phyloP scores from a whole-genome alignment of 2,113 vertebrate species.

The Taurulus bubalis region DNA sequence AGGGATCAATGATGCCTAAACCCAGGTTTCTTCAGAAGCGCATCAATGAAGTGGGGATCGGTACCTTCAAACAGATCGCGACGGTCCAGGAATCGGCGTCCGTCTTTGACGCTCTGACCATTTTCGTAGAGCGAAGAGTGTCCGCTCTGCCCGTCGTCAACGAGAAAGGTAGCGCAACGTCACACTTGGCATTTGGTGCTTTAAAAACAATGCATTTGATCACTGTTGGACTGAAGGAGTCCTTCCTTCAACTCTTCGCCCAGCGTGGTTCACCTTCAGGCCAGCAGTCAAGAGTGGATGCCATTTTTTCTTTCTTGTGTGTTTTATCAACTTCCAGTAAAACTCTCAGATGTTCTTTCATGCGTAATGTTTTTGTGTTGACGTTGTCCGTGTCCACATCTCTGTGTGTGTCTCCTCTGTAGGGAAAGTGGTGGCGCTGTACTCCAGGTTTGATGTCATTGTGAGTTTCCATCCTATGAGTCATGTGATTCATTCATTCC shows the following conservation, averaged over 20 bases:
- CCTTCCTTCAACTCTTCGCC: neutral
- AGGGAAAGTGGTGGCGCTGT: constrained; percentile 95
- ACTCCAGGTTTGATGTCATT: constrained; percentile 96
- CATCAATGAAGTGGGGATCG: constrained; percentile 89
- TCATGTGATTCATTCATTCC: neutral
- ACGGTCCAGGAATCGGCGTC: constrained; percentile 88
- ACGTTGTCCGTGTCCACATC: neutral
- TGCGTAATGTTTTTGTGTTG: neutral
- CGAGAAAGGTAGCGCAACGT: constrained; percentile 80
- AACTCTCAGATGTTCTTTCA: neutral
- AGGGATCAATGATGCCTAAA: constrained; percentile 90
- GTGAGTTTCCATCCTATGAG: constrained; percentile 83
- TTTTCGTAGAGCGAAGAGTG: constrained; percentile 93
- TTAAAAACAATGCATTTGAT: neutral
- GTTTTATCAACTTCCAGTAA: neutral
- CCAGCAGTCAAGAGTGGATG: neutral
- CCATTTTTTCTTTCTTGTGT: neutral
- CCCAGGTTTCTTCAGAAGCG: constrained; percentile 90
- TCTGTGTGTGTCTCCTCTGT: constrained; percentile 2
- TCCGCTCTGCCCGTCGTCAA: constrained; percentile 93
- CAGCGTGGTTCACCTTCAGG: neutral
- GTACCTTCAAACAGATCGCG: constrained; percentile 91
- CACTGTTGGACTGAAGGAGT: neutral
- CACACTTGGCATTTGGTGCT: neutral
- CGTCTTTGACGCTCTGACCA: constrained; percentile 87